Percentiles rank a stretch among this genome's conserved stretches.
phyloP scores from a whole-genome alignment of 1,140 invertebrate species.

The Musca vetustissima region DNA sequence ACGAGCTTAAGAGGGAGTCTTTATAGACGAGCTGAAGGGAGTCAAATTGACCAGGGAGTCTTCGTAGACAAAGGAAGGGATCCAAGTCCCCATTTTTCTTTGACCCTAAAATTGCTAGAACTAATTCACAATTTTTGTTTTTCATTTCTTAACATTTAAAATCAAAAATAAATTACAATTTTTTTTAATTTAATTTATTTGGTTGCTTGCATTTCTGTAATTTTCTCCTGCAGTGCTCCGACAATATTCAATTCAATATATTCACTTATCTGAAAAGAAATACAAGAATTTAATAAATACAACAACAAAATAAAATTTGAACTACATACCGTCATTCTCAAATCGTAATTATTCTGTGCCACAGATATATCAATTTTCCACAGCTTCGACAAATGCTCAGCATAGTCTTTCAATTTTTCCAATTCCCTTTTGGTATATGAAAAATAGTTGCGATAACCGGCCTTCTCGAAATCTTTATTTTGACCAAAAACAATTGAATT shows the following conservation, averaged over 20 bases:
- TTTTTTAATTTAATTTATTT: constrained; percentile 1
- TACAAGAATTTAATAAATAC: neutral
- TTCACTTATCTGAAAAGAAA: constrained; percentile 26
- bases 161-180: too few species aligned
- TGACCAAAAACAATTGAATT: constrained; percentile 22
- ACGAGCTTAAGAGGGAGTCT: too few species aligned
- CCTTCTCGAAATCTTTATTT: constrained; percentile 30
- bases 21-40: too few species aligned
- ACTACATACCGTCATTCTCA: constrained; percentile 26
- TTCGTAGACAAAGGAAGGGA: too few species aligned
- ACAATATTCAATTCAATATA: constrained; percentile 22
- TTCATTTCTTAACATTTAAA: too few species aligned
- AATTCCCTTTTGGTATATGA: constrained; percentile 19
- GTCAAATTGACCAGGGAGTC: too few species aligned
- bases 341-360: constrained; percentile 19
- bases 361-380: constrained; percentile 4
- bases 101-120: too few species aligned
- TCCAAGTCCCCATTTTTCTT: too few species aligned
- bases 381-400: constrained; percentile 15
- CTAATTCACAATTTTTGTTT: too few species aligned
- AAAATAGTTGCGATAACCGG: constrained; percentile 28
- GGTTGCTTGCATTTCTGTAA: constrained; percentile 17
- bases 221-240: constrained; percentile 25
- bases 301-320: neutral
- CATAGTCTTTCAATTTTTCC: constrained; percentile 24